phyloP scores from a whole-genome alignment of 2,888 invertebrate species.

The Cerceris ruficornis region DNA sequence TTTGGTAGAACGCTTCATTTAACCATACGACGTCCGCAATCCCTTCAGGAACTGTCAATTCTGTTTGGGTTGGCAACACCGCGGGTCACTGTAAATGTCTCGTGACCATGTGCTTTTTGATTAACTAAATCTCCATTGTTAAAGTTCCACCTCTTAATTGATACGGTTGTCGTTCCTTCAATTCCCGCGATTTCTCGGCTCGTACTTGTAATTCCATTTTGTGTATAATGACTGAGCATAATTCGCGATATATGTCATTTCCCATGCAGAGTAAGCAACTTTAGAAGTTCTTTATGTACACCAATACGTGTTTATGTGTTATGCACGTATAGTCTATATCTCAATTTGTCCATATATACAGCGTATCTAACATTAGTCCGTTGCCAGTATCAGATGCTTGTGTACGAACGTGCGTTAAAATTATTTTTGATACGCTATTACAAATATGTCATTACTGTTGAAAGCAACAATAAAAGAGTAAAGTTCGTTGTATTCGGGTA shows the following conservation, averaged over 20 bases:
- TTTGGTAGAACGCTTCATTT: slow-evolving; percentile 60
- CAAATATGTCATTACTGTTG: neutral
- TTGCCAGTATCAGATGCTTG: neutral
- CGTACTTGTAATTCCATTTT: neutral
- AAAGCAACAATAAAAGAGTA: neutral
- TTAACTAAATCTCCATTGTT: slow-evolving; percentile 31
- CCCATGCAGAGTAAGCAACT: neutral
- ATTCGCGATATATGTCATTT: neutral
- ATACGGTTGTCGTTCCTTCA: neutral
- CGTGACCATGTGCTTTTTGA: slow-evolving; percentile 47
- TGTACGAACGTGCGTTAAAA: neutral
- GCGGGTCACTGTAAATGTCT: slow-evolving; percentile 35
- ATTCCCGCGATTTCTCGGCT: neutral
- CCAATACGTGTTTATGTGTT: neutral
- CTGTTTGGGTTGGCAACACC: slow-evolving; percentile 36
- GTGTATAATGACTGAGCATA: neutral
- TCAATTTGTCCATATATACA: neutral
- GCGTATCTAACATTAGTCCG: slow-evolving; percentile 2
- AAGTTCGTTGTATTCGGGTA: no score
- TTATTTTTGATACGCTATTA: neutral
- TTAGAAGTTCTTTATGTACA: neutral
- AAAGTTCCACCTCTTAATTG: neutral
- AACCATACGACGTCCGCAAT: slow-evolving; percentile 16
- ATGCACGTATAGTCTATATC: neutral
- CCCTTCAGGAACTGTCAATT: slow-evolving; percentile 43